These are phyloP conservation scores for Drosophila tani DNA, from an alignment of 1,140 invertebrate genomes.

Conservation along the genomic window DNA sequence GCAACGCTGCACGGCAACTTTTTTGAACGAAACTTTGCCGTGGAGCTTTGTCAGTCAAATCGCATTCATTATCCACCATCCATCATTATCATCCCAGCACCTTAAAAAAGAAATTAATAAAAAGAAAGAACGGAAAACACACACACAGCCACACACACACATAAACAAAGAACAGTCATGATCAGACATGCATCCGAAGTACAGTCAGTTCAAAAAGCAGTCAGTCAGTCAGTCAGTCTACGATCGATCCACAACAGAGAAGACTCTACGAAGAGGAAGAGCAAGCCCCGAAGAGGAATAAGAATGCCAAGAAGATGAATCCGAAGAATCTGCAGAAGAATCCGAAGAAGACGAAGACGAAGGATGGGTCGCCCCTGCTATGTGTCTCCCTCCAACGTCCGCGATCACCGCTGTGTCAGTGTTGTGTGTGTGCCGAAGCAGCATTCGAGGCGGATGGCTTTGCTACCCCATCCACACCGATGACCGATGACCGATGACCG, in stretches of 20 bases:
- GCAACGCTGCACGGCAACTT: slow-evolving; percentile 17
- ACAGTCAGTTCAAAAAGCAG: slow-evolving; percentile 34
- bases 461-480: slow-evolving; percentile 7
- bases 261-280: background rate
- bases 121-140: background rate
- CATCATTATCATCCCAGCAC: slow-evolving; percentile 16
- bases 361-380: slow-evolving; percentile 9
- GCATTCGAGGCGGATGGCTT: slow-evolving; percentile 23
- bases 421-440: slow-evolving; percentile 39
- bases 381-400: slow-evolving; percentile 46
- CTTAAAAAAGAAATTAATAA: background rate
- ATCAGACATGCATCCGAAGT: slow-evolving; percentile 33
- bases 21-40: slow-evolving; percentile 13
- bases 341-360: slow-evolving; percentile 11
- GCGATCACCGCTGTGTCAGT: slow-evolving; percentile 27
- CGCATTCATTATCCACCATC: slow-evolving; percentile 17
- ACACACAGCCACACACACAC: slow-evolving; percentile 8
- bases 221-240: slow-evolving; percentile 41
- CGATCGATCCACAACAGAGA: slow-evolving; percentile 25
- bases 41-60: slow-evolving; percentile 13
- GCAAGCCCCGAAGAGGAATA: slow-evolving; percentile 3
- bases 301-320: background rate
- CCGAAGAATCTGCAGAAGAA: background rate
- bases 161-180: slow-evolving; percentile 22
- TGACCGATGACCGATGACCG: slow-evolving; percentile 5